Evolutionary conservation across 2,113 vertebrate genomes (phyloP).

Genomic region (Leptobrachium leishanense): DNA sequence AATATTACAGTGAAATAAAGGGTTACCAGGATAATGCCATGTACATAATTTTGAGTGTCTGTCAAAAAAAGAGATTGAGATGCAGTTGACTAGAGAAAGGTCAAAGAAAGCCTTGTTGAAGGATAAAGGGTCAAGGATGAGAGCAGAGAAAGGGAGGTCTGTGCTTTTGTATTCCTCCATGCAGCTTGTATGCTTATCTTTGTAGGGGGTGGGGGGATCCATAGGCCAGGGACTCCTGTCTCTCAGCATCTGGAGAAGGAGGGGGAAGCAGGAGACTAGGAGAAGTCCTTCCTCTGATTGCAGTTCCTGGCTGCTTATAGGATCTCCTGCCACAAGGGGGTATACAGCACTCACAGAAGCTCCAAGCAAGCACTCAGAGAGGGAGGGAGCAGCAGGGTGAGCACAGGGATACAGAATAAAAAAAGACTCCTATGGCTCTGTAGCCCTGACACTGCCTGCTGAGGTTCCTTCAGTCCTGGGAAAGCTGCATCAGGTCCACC

Average conservation of each 20-base stretch:
- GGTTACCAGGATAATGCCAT: too few relatives aligned
- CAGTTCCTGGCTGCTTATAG: slow-evolving; percentile 34
- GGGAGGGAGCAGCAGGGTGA: slow-evolving; percentile 15
- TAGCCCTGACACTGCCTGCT: slow-evolving; percentile 38
- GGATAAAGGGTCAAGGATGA: slow-evolving; percentile 37
- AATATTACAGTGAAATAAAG: too few relatives aligned
- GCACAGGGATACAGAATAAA: slow-evolving; percentile 11
- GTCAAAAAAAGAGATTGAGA: too few relatives aligned
- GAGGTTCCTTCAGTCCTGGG: slow-evolving; percentile 30
- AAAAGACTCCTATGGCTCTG: slow-evolving; percentile 39
- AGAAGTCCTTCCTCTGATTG: slow-evolving; percentile 12
- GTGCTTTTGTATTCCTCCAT: slow-evolving; percentile 6
- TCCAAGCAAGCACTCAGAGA: slow-evolving; percentile 29
- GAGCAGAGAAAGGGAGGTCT: slow-evolving; percentile 10
- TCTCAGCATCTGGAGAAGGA: slow-evolving; percentile 14
- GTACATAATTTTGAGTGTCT: too few relatives aligned
- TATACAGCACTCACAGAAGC: slow-evolving; percentile 38
- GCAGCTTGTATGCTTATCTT: slow-evolving; percentile 5
- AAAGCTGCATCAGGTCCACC: slow-evolving; percentile 29
- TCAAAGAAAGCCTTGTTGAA: slow-evolving; percentile 36
- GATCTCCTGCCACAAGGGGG: slow-evolving; percentile 47
- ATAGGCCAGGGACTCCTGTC: slow-evolving; percentile 13
- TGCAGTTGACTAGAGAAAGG: slow-evolving; percentile 1
- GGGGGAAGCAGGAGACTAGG: slow-evolving; percentile 4
- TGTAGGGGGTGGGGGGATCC: slow-evolving; percentile 2